Conservation (phyloP, 2,113 vertebrate genomes). For the Numenius arquata region DNA sequence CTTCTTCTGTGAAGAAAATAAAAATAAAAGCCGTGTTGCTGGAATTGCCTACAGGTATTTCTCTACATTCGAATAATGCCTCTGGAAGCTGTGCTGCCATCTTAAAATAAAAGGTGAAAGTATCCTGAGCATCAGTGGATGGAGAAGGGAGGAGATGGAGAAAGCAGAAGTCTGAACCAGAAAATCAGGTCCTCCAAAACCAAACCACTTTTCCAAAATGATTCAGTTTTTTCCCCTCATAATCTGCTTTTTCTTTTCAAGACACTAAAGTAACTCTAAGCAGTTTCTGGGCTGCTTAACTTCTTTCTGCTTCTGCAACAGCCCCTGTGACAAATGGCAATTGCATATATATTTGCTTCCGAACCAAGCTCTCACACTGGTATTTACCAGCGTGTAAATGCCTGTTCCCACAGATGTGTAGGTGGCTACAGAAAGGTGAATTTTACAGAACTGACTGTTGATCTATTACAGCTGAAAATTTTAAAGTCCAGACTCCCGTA, state of each 20-base stretch:
- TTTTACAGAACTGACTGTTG: not conserved
- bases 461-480: not conserved
- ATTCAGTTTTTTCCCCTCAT: not conserved
- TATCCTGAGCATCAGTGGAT: not conserved
- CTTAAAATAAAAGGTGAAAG: not conserved
- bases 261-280: not conserved
- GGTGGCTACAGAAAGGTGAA: not conserved
- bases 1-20: not conserved
- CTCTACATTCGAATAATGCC: not conserved
- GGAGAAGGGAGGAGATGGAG: not conserved
- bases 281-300: not conserved
- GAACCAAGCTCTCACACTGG: not conserved
- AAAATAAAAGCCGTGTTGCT: not conserved
- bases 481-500: not conserved
- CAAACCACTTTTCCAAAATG: not conserved
- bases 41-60: not conserved
- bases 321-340: not conserved
- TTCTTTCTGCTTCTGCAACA: not conserved
- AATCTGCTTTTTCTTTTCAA: not conserved
- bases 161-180: not conserved
- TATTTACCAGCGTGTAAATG: not conserved
- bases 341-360: not conserved
- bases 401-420: not conserved
- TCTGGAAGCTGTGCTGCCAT: not conserved
- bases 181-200: not conserved